Base-by-base conservation (phyloP, 2,113 vertebrate genomes). In the Centropus bengalensis region DNA sequence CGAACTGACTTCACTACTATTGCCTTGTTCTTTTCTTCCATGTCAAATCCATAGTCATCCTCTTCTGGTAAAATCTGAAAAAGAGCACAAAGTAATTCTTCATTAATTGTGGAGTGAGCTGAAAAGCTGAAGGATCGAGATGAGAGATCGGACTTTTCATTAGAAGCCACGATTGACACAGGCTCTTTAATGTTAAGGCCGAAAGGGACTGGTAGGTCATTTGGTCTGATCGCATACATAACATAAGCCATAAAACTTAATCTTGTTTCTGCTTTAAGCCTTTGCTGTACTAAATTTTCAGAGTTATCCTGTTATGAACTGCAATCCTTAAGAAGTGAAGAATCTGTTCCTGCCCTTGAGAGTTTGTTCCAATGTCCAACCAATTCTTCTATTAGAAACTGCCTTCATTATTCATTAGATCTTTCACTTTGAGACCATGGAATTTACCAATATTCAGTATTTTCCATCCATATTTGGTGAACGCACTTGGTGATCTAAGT, bases 21-120 rank as follows among this genome's bases (percentile, higher is more conserved):
- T 6, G 98, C 98, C 96, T 99, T 99, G 98, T 99, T 99, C 97
- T 99, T 99, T 96, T 99, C 99, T 96, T 99, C 99, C 3, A 99
- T 98, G 89, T 99, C 99, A 73, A 99, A 99, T 85, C 99, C 99
- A 0, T 99, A 99, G 97, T 99, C 99, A 12, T 99, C 99, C 89
- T 99, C 99, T 97, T 99, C 99, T 1, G 99, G 99, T 81, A 99
- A 98, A 96, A 99, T 98, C 99, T 99, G 91, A 12, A 79, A 86
- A 58, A 89, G 15, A 86, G 19, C n/a, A 91, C 42, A 49, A 7
- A 13, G 59, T 23, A 80, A 66, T 9, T 15, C 21, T 60, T 54
- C 62, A 40, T 15, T 15, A 40, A 66, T 33, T 20, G 62, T 0
- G 2, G 24, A 56, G 4, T 30, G 24, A 18, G 27, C 56, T 67